Conservation (phyloP, 2,888 invertebrate species). For the Apoda limacodes region DNA sequence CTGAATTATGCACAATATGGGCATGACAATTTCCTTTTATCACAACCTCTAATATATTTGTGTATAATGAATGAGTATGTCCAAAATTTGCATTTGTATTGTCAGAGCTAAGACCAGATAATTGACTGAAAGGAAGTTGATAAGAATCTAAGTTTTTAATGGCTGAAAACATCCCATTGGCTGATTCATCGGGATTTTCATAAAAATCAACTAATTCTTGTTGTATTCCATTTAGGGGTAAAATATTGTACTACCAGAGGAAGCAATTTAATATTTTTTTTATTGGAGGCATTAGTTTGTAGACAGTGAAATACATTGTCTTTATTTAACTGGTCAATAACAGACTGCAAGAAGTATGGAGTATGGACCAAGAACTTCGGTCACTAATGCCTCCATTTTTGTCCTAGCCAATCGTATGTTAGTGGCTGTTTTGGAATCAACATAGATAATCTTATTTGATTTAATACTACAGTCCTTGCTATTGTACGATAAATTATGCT, state of each 20-base stretch:
- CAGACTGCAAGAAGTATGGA: slow-evolving; percentile 16
- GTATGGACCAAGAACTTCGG: slow-evolving; percentile 22
- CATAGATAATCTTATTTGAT: slow-evolving; percentile 22
- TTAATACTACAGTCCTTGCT: slow-evolving; percentile 23
- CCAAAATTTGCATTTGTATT: too few species aligned
- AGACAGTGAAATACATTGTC: slow-evolving; percentile 21
- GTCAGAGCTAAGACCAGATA: too few species aligned
- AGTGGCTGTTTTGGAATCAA: slow-evolving; percentile 18
- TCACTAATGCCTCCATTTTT: slow-evolving; percentile 26
- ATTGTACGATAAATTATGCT: slow-evolving; percentile 27
- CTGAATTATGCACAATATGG: too few species aligned
- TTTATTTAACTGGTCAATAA: slow-evolving; percentile 21
- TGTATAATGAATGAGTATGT: too few species aligned
- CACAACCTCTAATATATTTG: too few species aligned
- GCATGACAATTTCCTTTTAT: too few species aligned
- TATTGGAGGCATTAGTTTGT: slow-evolving; percentile 25
- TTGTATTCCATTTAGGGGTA: slow-evolving; percentile 18
- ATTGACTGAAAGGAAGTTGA: too few species aligned
- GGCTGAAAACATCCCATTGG: too few species aligned
- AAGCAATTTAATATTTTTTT: slow-evolving; percentile 24
- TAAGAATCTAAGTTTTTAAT: too few species aligned
- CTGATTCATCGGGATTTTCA: slow-evolving; percentile 23
- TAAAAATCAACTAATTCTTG: slow-evolving; percentile 24
- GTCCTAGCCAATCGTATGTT: slow-evolving; percentile 20
- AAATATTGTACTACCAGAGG: slow-evolving; percentile 25